Percentiles rank a stretch among this genome's conserved stretches.
Conservation (phyloP, 2,888 invertebrate species). For the Heliconius charithonia region DNA sequence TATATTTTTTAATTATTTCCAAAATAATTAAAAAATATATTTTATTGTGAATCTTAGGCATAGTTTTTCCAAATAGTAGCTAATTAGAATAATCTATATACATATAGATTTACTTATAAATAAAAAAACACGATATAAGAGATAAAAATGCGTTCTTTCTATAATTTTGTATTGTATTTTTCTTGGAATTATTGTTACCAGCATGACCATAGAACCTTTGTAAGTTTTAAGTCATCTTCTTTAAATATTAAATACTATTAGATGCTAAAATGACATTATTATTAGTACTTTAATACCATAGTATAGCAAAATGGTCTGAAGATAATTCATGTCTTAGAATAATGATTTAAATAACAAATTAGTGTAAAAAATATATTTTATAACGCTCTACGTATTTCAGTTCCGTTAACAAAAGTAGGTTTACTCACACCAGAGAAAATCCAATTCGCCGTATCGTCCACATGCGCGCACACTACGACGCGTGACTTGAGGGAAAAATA, state of each 20-base stretch:
- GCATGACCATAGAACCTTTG: background rate
- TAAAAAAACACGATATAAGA: background rate
- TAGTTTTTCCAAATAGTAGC: too few relatives aligned
- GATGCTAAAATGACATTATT: too few relatives aligned
- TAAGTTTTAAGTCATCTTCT: background rate
- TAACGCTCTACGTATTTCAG: conserved; percentile 80
- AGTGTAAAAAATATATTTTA: background rate
- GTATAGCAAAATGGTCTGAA: too few relatives aligned
- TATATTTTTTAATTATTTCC: background rate
- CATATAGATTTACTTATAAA: too few relatives aligned
- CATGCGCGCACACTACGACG: conserved; percentile 77
- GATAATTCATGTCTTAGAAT: background rate
- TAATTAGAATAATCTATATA: too few relatives aligned
- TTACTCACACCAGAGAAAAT: conserved; percentile 81
- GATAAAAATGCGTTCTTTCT: background rate
- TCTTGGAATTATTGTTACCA: background rate
- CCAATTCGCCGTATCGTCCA: conserved; percentile 80
- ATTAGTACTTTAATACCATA: background rate
- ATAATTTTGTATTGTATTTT: background rate
- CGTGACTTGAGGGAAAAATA: conserved; percentile 84
- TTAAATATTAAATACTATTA: background rate
- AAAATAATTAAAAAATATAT: background rate
- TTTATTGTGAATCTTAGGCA: background rate
- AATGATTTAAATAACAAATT: background rate
- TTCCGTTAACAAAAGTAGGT: conserved; percentile 81